phyloP scores from a whole-genome alignment of 2,113 vertebrate genomes.

The Columbina picui region DNA sequence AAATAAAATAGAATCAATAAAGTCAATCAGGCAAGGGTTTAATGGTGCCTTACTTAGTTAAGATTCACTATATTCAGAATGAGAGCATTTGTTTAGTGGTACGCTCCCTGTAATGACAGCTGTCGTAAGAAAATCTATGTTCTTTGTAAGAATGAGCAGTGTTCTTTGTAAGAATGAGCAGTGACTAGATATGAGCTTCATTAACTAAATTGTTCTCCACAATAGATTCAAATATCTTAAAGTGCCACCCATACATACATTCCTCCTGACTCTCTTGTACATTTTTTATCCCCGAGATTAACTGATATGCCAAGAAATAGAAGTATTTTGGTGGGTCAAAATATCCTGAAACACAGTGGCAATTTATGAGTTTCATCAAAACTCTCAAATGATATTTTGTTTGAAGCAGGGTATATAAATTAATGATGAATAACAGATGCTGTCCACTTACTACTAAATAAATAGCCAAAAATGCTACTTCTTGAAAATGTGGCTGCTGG shows the following conservation, averaged over 20 bases:
- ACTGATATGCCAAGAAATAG: background rate
- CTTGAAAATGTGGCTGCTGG: background rate
- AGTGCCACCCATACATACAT: background rate
- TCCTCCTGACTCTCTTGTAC: background rate
- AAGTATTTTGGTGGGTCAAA: background rate
- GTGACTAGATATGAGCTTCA: background rate
- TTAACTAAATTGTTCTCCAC: background rate
- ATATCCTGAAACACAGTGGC: background rate
- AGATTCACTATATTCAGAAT: background rate
- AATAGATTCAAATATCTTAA: background rate
- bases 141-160: background rate
- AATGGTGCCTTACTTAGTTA: background rate
- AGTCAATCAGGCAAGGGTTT: background rate
- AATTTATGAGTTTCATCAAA: background rate
- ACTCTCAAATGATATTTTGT: background rate
- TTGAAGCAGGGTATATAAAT: background rate
- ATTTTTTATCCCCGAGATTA: background rate
- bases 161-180: background rate
- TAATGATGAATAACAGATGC: background rate
- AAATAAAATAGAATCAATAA: background rate
- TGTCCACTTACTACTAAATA: background rate
- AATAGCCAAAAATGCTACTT: background rate
- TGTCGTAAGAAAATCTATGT: background rate
- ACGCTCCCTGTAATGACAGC: background rate
- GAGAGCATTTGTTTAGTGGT: background rate